These are phyloP conservation scores for Eulemur rufifrons DNA, from an alignment of 2,113 vertebrate genomes.

Conservation along the genomic window DNA sequence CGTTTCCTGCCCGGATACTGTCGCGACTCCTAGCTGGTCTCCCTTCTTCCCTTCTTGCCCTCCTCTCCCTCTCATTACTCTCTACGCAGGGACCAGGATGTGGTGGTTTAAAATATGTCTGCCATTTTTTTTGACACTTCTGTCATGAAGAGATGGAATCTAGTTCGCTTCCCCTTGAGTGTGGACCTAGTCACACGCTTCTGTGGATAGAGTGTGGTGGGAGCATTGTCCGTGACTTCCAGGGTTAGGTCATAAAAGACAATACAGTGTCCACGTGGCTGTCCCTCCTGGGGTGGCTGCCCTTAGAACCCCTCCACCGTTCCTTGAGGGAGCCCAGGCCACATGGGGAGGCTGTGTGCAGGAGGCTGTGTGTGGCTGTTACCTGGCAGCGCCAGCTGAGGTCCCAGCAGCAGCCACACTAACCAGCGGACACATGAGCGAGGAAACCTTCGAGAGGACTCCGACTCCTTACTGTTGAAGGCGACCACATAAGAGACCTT, in stretches of 20 bases:
- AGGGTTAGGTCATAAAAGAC: background rate
- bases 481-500: background rate
- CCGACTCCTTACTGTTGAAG: background rate
- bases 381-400: background rate
- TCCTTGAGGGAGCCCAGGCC: background rate
- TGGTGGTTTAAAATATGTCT: background rate
- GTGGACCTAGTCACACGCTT: background rate
- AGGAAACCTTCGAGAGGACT: background rate
- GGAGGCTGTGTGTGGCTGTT: background rate
- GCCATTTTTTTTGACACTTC: background rate
- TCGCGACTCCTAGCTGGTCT: background rate
- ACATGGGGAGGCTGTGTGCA: background rate
- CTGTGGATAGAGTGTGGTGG: background rate
- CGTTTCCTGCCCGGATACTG: background rate
- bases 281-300: background rate
- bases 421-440: background rate
- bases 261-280: background rate
- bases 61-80: background rate
- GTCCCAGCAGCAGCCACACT: background rate
- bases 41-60: background rate
- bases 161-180: background rate
- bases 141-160: background rate
- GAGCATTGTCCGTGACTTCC: background rate
- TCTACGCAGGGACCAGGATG: background rate
- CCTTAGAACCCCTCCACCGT: background rate